These are phyloP conservation scores for Platysternon megacephalum DNA, from an alignment of 2,113 vertebrate genomes.

Conservation along the genomic window DNA sequence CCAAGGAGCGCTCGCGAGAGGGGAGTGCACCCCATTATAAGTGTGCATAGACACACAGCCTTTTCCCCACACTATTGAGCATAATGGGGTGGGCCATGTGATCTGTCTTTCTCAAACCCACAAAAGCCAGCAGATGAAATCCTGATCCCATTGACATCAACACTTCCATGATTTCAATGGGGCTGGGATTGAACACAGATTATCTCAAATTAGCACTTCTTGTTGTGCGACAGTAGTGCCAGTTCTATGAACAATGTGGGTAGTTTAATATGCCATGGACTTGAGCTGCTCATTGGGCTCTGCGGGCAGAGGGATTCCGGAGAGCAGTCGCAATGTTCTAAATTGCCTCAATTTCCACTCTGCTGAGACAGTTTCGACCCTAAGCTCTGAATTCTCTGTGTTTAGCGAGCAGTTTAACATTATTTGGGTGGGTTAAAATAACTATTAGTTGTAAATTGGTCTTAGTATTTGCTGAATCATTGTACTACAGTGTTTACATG, in stretches of 20 bases:
- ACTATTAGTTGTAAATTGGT: constrained; percentile 32
- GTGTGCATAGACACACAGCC: too few species aligned
- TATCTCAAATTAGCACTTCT: neutral
- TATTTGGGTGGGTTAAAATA: neutral
- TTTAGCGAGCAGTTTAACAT: neutral
- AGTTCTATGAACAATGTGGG: neutral
- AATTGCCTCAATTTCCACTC: neutral
- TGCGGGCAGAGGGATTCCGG: neutral
- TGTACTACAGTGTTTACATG: neutral
- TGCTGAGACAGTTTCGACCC: constrained; percentile 4
- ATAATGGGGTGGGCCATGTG: neutral
- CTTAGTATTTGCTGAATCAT: constrained; percentile 21
- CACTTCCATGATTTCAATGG: neutral
- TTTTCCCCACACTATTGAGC: too few species aligned
- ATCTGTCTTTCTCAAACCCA: neutral
- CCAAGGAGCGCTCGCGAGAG: too few species aligned
- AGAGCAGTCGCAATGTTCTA: neutral
- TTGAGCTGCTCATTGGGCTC: neutral
- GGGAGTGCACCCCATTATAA: too few species aligned
- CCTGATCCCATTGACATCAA: neutral
- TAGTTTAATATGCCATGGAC: neutral
- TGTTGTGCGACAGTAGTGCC: too few species aligned
- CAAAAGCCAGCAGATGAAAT: neutral
- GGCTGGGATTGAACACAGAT: neutral
- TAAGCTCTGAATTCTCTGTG: constrained; percentile 17